Base-by-base conservation (phyloP, 2,888 invertebrate genomes). In the Netelia melanura region DNA sequence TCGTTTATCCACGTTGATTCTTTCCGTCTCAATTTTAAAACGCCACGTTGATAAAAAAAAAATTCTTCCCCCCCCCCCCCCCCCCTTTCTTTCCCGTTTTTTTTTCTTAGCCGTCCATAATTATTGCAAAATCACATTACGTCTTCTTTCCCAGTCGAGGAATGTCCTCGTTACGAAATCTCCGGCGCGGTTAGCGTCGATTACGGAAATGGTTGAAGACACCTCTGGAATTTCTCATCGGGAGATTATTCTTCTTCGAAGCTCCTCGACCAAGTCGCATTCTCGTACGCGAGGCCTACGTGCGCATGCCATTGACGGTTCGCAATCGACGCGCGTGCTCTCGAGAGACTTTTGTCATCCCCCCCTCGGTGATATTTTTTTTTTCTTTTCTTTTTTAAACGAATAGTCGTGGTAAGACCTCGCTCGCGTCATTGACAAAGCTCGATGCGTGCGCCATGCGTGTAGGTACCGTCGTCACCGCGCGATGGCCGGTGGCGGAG, bases 341-440 rank as follows among this genome's bases (percentile, higher is more conserved):
- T 17, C 10, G 25, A 64, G 72, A 17, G 64, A 75, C 67, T 76
- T 70, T 75, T 17, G 62, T 64, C 68, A 81, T 70, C 0, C 21
- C 74, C 75, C 52, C 74, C 54, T 21, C 1, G 44, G 0, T 44
- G 17, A 56, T 68, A 17, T 62, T 62, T 72, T 61, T 43, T 9
- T 48, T 21, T 25, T 72, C 48, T n/a, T 2, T n/a, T 43, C 23
- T 14, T 14, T 43, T 52, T 74, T 30, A 11, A 14, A 74, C 17
- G 76, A 43, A 76, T 11, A 56, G 68, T 44, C 67, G 64, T 30
- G 56, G 5, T 17, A 54, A 58, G 68, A 77, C 68, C 75, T 70
- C 76, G 80, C 11, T 23, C 75, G 77, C 72, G 77, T 81, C 80
- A 80, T 80, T 80, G 80, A 81, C 81, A 61, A 84, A 84, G 76